Percentiles rank a stretch among this genome's conserved stretches.
Evolutionary conservation across 2,797 vertebrate species (phyloP).

Genomic region (Phataginus tetradactyla): DNA sequence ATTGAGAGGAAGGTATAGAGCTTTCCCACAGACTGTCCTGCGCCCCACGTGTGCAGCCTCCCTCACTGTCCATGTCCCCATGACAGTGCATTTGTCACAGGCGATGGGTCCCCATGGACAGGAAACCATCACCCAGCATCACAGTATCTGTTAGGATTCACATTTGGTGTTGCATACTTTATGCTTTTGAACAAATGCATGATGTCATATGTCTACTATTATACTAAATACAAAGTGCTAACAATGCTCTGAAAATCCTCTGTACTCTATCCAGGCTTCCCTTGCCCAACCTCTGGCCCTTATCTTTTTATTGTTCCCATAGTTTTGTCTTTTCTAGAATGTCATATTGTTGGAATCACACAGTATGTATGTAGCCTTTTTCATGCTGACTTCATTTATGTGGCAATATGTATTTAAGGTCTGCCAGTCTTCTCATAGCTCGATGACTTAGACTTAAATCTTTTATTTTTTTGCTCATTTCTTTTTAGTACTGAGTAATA

Average conservation of each 20-base stretch:
- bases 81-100: rapidly evolving
- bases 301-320: background rate
- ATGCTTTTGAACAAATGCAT: background rate
- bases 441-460: background rate
- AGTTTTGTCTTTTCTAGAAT: background rate
- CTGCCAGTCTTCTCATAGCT: background rate
- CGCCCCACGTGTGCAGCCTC: rapidly evolving
- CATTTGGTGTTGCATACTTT: too few relatives aligned
- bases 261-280: background rate
- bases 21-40: rapidly evolving
- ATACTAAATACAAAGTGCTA: rapidly evolving
- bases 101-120: background rate
- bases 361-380: background rate
- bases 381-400: too few relatives aligned
- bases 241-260: background rate
- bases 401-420: rapidly evolving
- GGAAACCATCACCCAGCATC: too few relatives aligned
- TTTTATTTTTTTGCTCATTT: background rate
- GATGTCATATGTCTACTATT: rapidly evolving
- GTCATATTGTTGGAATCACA: background rate
- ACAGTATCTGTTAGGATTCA: too few relatives aligned
- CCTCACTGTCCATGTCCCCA: too few relatives aligned
- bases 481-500: background rate
- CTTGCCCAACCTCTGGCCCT: background rate
- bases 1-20: background rate